These are phyloP conservation scores for Dicentrarchus labrax DNA, from an alignment of 2,113 vertebrate species.

Conservation along the genomic window DNA sequence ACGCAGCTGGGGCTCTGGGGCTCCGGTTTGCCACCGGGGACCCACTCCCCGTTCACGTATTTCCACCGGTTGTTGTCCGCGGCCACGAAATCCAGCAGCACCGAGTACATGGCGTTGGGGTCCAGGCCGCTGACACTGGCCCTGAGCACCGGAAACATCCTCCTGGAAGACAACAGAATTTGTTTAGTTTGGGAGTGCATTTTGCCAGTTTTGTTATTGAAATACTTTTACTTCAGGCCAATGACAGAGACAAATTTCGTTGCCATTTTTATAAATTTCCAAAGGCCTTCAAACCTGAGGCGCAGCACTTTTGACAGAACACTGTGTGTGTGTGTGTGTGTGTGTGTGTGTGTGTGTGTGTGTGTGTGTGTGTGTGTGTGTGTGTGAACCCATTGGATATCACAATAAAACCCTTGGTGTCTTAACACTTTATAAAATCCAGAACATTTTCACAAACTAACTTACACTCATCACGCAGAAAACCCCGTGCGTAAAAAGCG, in stretches of 20 bases:
- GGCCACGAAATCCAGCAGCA: constrained; percentile 87
- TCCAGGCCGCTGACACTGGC: constrained; percentile 84
- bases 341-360: background rate
- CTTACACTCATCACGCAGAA: fast-evolving
- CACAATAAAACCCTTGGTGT: background rate
- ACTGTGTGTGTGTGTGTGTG: background rate
- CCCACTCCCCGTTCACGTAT: constrained; percentile 89
- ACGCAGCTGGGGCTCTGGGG: constrained; percentile 88
- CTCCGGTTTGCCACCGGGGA: constrained; percentile 87
- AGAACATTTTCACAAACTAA: background rate
- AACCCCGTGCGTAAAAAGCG: constrained; percentile 24
- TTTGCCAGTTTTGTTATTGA: background rate
- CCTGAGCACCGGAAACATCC: constrained; percentile 87
- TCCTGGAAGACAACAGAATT: constrained; percentile 67
- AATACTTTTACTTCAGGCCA: background rate
- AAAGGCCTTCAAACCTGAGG: constrained; percentile 1
- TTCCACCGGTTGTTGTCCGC: constrained; percentile 89
- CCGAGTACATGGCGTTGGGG: constrained; percentile 88
- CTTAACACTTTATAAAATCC: background rate
- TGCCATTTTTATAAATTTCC: fast-evolving
- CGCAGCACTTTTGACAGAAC: background rate
- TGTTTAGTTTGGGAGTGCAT: background rate
- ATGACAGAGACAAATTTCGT: background rate
- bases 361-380: background rate
- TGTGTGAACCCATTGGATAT: background rate